Conservation (phyloP, 2,797 vertebrate genomes). For the Pseudochirops cupreus region DNA sequence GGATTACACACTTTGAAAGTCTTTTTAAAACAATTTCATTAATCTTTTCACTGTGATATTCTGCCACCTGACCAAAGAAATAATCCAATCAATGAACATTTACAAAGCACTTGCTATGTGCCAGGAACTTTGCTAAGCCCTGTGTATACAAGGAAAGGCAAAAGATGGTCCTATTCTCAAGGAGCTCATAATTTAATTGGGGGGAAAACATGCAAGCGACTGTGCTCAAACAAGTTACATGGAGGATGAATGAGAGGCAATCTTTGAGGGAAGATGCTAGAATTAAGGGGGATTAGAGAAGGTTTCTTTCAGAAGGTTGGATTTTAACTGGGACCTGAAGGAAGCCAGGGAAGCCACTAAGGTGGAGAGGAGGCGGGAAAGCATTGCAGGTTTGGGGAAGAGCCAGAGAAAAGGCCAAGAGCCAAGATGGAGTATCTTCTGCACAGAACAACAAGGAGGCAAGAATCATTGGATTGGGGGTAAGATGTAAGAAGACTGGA, state of each 20-base stretch:
- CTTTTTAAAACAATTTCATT: background rate
- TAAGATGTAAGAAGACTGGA: background rate
- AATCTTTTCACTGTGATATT: background rate
- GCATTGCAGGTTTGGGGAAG: background rate
- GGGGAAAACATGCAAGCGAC: background rate
- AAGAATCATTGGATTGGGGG: background rate
- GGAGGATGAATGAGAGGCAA: background rate
- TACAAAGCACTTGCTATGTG: background rate
- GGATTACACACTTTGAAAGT: background rate
- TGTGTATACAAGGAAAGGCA: background rate
- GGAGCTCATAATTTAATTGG: background rate
- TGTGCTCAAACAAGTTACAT: background rate
- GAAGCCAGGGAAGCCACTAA: background rate
- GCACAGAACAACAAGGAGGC: background rate
- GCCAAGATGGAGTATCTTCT: background rate
- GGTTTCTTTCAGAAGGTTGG: background rate
- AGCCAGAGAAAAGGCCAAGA: background rate
- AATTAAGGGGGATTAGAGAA: background rate
- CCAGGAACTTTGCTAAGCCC: background rate
- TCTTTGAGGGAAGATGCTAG: background rate
- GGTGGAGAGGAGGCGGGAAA: background rate
- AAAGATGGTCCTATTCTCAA: background rate
- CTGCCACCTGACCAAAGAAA: background rate
- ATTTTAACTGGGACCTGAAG: background rate
- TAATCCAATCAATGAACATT: background rate